Evolutionary conservation across 2,113 vertebrate genomes (phyloP).

Genomic region (Eulacestoma nigropectus): DNA sequence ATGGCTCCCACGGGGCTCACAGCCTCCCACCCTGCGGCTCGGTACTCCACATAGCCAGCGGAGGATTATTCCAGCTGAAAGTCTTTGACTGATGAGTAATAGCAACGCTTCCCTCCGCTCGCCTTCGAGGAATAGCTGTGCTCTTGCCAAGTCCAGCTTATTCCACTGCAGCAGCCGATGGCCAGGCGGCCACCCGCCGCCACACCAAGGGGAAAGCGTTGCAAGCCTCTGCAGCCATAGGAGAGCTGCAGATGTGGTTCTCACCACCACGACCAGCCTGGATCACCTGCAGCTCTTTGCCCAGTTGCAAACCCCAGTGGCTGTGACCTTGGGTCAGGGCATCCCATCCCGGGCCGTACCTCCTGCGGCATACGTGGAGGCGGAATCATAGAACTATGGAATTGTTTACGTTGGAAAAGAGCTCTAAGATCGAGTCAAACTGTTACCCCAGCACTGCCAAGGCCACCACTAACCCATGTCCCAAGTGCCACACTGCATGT

Average conservation of each 20-base stretch:
- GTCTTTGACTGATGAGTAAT: conserved; percentile 41
- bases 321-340: background rate
- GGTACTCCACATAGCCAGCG: rapidly evolving
- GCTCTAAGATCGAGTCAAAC: rapidly evolving
- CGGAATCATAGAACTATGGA: background rate
- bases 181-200: rapidly evolving
- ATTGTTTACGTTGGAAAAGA: background rate
- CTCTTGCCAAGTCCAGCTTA: conserved; percentile 26
- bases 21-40: background rate
- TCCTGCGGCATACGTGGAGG: background rate
- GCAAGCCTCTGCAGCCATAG: rapidly evolving
- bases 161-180: background rate
- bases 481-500: background rate
- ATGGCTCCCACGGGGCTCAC: background rate
- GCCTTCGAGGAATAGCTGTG: conserved; percentile 42
- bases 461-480: background rate
- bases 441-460: background rate
- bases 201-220: rapidly evolving
- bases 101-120: background rate
- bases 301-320: background rate
- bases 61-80: conserved; percentile 46
- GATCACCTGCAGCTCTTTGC: background rate
- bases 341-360: background rate
- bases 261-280: background rate
- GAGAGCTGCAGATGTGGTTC: background rate